Percentiles rank a stretch among this genome's conserved stretches.
Evolutionary conservation across 2,797 vertebrate genomes (phyloP).

Genomic region (Stomatorhinus walkeri): DNA sequence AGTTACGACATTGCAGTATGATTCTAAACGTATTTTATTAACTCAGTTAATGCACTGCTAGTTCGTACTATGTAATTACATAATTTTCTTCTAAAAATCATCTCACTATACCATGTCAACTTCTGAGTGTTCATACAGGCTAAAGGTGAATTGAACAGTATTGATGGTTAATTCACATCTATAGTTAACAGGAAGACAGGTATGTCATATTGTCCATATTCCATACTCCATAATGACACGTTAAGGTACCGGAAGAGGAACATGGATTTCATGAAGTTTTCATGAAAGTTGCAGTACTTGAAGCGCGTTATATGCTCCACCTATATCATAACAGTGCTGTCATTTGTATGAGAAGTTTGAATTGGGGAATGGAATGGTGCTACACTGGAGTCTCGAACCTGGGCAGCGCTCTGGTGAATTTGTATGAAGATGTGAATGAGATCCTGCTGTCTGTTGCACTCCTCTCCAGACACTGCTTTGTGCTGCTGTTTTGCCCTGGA

Average conservation of each 20-base stretch:
- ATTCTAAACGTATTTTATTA: neutral
- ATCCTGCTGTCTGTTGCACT: neutral
- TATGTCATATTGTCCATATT: neutral
- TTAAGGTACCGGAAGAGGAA: neutral
- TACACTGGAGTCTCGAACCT: neutral
- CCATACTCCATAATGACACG: neutral
- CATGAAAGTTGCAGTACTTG: neutral
- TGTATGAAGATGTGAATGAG: neutral
- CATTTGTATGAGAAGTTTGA: neutral
- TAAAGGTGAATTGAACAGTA: neutral
- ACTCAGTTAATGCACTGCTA: neutral
- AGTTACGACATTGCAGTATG: neutral
- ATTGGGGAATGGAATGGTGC: neutral
- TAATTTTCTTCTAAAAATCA: neutral
- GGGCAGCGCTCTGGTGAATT: neutral
- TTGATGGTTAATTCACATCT: neutral
- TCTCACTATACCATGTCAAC: neutral
- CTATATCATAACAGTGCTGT: neutral
- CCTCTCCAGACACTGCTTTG: neutral
- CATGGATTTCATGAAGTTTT: neutral
- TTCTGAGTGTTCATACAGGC: neutral
- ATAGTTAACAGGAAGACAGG: neutral
- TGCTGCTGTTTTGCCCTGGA: neutral
- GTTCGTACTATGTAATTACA: neutral
- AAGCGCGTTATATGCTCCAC: neutral